Evolutionary conservation across 2,113 vertebrate species (phyloP).

Genomic region (Reinhardtius hippoglossoides): DNA sequence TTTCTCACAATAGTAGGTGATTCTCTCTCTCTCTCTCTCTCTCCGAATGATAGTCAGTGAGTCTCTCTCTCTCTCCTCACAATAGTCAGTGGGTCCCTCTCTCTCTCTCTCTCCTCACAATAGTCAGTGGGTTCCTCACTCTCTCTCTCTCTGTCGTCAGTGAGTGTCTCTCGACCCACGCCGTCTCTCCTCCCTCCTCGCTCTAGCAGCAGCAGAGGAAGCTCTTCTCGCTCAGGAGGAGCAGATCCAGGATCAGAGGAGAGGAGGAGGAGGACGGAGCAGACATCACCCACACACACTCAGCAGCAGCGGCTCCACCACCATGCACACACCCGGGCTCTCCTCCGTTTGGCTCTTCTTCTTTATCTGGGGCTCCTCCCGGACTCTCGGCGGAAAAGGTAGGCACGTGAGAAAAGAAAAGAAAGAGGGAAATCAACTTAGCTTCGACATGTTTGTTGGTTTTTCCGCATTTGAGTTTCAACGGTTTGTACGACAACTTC

Average conservation of each 20-base stretch:
- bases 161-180: slow-evolving; percentile 45
- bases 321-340: slow-evolving; percentile 68
- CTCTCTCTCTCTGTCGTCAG: too few species aligned
- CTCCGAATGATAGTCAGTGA: too few species aligned
- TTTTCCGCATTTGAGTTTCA: slow-evolving; percentile 23
- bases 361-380: slow-evolving; percentile 68
- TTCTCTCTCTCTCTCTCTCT: neutral
- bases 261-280: slow-evolving; percentile 50
- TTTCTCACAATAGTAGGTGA: neutral
- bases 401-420: slow-evolving; percentile 32
- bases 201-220: slow-evolving; percentile 15
- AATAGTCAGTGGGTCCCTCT: too few species aligned
- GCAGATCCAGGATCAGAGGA: slow-evolving; percentile 54
- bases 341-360: slow-evolving; percentile 58
- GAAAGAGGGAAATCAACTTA: neutral
- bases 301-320: slow-evolving; percentile 14
- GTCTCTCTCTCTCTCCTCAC: too few species aligned
- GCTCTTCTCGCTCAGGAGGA: slow-evolving; percentile 22
- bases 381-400: slow-evolving; percentile 79
- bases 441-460: slow-evolving; percentile 7
- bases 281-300: slow-evolving; percentile 24
- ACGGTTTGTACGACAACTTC: slow-evolving; percentile 23
- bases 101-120: neutral
- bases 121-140: too few species aligned
- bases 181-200: slow-evolving; percentile 1